Conservation (phyloP, 2,113 vertebrate genomes). For the Hippocampus comes region DNA sequence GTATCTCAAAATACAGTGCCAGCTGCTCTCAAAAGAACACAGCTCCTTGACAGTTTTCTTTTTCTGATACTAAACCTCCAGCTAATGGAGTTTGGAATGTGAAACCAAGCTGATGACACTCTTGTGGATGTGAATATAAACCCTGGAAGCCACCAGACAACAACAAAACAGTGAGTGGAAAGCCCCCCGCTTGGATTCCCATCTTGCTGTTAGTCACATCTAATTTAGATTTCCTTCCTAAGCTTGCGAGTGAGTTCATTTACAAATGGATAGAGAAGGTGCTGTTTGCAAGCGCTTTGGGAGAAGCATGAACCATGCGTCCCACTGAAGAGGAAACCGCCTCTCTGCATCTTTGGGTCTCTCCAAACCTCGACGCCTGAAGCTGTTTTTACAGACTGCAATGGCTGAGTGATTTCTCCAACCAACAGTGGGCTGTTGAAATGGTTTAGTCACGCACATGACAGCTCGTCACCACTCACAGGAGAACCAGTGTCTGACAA, state of each 20-base stretch:
- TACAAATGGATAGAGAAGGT: slow-evolving; percentile 65
- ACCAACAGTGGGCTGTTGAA: slow-evolving; percentile 41
- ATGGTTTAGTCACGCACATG: slow-evolving; percentile 59
- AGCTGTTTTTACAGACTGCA: slow-evolving; percentile 61
- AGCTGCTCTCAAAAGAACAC: slow-evolving; percentile 4
- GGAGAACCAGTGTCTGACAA: slow-evolving; percentile 48
- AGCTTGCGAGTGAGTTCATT: slow-evolving; percentile 50
- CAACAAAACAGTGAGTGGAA: slow-evolving; percentile 36
- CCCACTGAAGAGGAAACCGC: slow-evolving; percentile 49
- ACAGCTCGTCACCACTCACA: slow-evolving; percentile 55
- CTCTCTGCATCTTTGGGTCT: slow-evolving; percentile 39
- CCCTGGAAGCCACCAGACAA: slow-evolving; percentile 50
- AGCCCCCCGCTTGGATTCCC: slow-evolving; percentile 49
- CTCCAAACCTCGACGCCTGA: slow-evolving; percentile 47
- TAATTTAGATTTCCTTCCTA: slow-evolving; percentile 69
- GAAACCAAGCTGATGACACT: slow-evolving; percentile 55
- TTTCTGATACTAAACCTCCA: slow-evolving; percentile 25
- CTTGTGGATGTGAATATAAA: slow-evolving; percentile 62
- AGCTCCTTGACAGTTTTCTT: background rate
- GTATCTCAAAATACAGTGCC: background rate
- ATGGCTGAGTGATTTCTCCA: slow-evolving; percentile 60
- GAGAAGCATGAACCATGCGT: slow-evolving; percentile 42
- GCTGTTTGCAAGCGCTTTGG: slow-evolving; percentile 56
- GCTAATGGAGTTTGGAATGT: slow-evolving; percentile 49
- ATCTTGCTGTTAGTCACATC: slow-evolving; percentile 68